Conservation (phyloP, 2,113 vertebrate species). For the Bungarus multicinctus region DNA sequence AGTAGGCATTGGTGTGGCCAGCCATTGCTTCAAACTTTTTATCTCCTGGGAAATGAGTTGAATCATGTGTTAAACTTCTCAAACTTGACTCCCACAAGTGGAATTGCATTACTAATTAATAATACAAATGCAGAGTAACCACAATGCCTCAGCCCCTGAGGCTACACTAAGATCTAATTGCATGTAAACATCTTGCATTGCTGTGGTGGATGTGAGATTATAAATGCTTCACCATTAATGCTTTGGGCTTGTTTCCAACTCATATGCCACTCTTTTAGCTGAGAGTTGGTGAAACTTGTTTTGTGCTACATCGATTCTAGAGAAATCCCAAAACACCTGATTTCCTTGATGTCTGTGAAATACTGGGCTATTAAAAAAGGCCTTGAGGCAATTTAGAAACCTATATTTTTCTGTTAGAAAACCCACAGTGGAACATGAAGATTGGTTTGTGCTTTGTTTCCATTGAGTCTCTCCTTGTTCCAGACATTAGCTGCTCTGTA, state of each 20-base stretch:
- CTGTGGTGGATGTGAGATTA: not conserved
- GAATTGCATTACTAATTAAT: conserved; percentile 7
- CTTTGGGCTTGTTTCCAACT: not conserved
- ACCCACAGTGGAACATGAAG: not conserved
- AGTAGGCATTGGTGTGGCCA: not conserved
- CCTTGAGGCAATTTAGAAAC: not conserved
- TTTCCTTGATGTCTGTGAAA: not conserved
- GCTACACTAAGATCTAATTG: not conserved
- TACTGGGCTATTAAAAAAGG: not conserved
- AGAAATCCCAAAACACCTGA: not conserved
- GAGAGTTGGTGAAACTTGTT: not conserved
- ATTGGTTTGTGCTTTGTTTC: not conserved
- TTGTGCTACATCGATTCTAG: not conserved
- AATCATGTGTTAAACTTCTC: not conserved
- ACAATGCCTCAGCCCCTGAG: not conserved
- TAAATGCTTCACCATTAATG: not conserved
- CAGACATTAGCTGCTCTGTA: not conserved
- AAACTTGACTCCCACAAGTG: not conserved
- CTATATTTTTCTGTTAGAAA: not conserved
- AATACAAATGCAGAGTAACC: not conserved
- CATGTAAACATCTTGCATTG: not conserved
- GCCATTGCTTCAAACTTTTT: not conserved
- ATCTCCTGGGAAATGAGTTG: not conserved
- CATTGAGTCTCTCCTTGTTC: not conserved
- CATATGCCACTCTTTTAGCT: not conserved